Conservation (phyloP, 2,797 vertebrate species). For the Acrocephalus scirpaceus region DNA sequence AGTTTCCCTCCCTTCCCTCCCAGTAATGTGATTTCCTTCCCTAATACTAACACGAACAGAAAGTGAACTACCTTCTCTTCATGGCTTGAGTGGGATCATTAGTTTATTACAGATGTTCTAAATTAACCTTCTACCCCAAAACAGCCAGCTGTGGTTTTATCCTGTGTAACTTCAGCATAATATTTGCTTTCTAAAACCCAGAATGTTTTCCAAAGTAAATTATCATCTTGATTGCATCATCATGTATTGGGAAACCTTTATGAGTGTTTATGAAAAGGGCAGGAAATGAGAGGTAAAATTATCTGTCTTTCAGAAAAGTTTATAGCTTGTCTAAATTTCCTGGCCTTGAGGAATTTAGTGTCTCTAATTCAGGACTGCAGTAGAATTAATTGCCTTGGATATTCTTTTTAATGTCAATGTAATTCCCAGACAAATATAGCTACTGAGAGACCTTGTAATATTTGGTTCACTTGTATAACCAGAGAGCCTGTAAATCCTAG, state of each 20-base stretch:
- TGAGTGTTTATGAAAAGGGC: background rate
- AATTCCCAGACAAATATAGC: background rate
- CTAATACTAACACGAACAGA: background rate
- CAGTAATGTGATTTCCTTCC: background rate
- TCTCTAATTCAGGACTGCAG: background rate
- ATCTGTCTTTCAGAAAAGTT: background rate
- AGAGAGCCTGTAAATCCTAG: background rate
- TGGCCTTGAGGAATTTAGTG: background rate
- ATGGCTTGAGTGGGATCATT: background rate
- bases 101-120: background rate
- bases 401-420: background rate
- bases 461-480: background rate
- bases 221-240: background rate
- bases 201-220: background rate
- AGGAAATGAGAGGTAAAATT: constrained; percentile 37
- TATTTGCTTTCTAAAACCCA: background rate
- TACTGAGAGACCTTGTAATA: background rate
- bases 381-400: background rate
- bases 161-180: background rate
- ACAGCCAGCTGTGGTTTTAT: background rate
- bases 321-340: constrained; percentile 37
- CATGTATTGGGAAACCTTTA: background rate
- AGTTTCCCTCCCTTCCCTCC: background rate
- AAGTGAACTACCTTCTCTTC: background rate
- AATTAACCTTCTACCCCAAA: background rate